Evolutionary conservation across 92 coral and sea anemone species (phyloP).

Genomic region (Scolanthus callimorphus): DNA sequence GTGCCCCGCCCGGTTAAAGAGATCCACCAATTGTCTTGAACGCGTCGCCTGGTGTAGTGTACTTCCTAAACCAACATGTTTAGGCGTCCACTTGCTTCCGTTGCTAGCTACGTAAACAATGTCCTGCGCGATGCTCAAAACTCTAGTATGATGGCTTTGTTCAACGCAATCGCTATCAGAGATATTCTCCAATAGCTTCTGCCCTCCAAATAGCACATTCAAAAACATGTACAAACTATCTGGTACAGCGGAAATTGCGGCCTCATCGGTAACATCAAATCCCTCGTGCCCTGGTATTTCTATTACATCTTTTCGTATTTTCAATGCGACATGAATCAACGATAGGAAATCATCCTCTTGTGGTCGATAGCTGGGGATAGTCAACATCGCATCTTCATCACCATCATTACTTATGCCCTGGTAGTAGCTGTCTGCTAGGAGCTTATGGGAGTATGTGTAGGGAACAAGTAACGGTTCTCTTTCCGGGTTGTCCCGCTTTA

Average conservation of each 20-base stretch:
- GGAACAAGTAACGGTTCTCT: conserved; percentile 37
- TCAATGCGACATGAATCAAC: conserved; percentile 15
- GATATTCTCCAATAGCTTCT: neutral
- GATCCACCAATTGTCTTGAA: too few relatives aligned
- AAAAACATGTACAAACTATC: conserved; percentile 16
- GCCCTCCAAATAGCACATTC: too few relatives aligned
- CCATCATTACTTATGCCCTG: conserved; percentile 6
- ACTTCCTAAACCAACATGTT: too few relatives aligned
- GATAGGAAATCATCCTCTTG: too few relatives aligned
- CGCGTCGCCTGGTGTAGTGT: too few relatives aligned
- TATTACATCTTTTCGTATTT: conserved; percentile 8
- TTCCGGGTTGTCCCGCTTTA: conserved; percentile 9
- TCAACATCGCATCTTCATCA: conserved; percentile 18
- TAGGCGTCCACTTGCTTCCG: too few relatives aligned
- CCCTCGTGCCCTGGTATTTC: conserved; percentile 5
- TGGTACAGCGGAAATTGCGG: conserved; percentile 8
- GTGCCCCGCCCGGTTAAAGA: too few relatives aligned
- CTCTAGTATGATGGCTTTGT: conserved; percentile 4
- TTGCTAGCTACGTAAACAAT: too few relatives aligned
- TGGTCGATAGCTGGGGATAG: conserved; percentile 15
- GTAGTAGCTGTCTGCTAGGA: conserved; percentile 11
- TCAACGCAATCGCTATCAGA: neutral
- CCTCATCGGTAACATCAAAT: too few relatives aligned
- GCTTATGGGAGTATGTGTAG: neutral
- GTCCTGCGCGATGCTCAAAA: too few relatives aligned